Conservation (phyloP, 2,888 invertebrate genomes). For the Napeogenes sylphis region DNA sequence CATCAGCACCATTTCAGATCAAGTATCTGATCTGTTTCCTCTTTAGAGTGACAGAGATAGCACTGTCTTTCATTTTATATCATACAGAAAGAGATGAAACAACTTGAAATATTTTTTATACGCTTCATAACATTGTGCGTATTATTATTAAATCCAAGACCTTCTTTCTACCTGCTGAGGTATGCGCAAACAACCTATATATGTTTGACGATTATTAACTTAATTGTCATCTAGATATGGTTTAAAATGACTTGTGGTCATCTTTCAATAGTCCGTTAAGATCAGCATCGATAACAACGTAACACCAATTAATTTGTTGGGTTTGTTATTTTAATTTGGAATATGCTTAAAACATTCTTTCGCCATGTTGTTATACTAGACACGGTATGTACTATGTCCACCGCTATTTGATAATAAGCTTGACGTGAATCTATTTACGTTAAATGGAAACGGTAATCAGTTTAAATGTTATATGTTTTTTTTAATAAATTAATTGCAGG, state of each 20-base stretch:
- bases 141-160: constrained; percentile 18
- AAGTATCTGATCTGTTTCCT: not conserved
- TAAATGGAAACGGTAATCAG: too few relatives aligned
- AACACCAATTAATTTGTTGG: constrained; percentile 24
- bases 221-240: not conserved
- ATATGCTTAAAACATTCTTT: constrained; percentile 7
- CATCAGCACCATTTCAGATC: not conserved
- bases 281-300: constrained; percentile 20
- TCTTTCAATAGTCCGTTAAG: not conserved
- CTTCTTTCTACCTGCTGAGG: constrained; percentile 22
- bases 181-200: constrained; percentile 16
- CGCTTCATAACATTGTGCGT: constrained; percentile 3
- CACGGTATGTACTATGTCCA: not conserved
- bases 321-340: constrained; percentile 19
- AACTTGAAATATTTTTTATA: not conserved
- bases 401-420: not conserved
- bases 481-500: not conserved
- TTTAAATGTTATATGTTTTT: not conserved
- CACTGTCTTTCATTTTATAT: not conserved
- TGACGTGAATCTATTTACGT: too few relatives aligned
- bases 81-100: constrained; percentile 1
- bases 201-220: not conserved
- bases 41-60: not conserved
- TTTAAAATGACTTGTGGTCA: not conserved
- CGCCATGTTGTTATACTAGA: constrained; percentile 1